phyloP scores from a whole-genome alignment of 1,140 invertebrate species.

The Ganaspis sp. region DNA sequence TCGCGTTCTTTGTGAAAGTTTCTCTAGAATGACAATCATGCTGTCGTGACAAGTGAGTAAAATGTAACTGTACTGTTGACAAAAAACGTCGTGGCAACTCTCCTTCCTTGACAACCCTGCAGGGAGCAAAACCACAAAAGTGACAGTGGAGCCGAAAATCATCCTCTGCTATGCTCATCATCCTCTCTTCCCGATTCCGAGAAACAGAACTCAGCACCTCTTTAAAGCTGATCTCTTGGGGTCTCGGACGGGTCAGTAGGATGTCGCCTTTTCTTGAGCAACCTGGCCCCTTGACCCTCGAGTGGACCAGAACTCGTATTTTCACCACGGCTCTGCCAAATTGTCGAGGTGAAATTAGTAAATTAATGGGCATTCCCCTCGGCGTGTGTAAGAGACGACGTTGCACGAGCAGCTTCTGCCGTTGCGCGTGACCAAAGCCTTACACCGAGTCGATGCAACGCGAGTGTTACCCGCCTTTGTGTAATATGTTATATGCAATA shows the following conservation, averaged over 20 bases:
- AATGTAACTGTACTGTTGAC: neutral
- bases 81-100: neutral
- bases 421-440: constrained; percentile 65
- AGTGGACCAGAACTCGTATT: constrained; percentile 31
- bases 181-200: neutral
- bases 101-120: constrained; percentile 29
- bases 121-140: neutral
- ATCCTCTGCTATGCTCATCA: neutral
- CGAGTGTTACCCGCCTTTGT: constrained; percentile 37
- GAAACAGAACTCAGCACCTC: neutral
- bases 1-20: neutral
- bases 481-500: constrained; percentile 23
- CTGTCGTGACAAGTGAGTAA: neutral
- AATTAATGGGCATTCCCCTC: constrained; percentile 29
- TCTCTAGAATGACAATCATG: neutral
- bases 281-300: neutral
- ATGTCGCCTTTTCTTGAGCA: constrained; percentile 2
- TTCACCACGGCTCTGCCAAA: neutral
- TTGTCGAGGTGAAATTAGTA: constrained; percentile 29
- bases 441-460: constrained; percentile 46
- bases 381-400: constrained; percentile 35
- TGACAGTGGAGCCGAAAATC: neutral
- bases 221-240: neutral
- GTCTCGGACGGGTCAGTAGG: constrained; percentile 3
- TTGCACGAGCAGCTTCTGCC: constrained; percentile 29